These are phyloP conservation scores for Trogon surrucura DNA, from an alignment of 2,113 vertebrate species.

Conservation along the genomic window DNA sequence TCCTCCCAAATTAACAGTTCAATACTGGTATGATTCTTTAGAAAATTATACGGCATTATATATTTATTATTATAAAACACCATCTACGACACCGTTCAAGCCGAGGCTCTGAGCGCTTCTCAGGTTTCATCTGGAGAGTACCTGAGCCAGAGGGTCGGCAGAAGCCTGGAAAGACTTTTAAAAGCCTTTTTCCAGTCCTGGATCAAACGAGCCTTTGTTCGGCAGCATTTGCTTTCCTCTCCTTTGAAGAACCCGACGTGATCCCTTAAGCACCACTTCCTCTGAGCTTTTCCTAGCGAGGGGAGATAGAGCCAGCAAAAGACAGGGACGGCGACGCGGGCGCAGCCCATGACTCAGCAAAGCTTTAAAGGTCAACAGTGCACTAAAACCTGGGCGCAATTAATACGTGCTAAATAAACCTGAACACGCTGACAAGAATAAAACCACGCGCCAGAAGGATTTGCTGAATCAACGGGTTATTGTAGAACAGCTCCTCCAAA, in stretches of 20 bases:
- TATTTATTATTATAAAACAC: neutral
- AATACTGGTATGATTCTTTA: neutral
- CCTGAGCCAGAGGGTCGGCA: neutral
- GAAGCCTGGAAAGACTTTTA: neutral
- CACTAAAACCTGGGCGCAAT: neutral
- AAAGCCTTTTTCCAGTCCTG: neutral
- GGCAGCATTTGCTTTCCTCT: neutral
- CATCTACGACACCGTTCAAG: neutral
- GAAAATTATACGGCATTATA: neutral
- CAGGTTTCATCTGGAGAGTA: neutral
- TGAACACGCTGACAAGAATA: neutral
- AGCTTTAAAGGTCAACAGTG: neutral
- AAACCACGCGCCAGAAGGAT: neutral
- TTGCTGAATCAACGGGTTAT: neutral
- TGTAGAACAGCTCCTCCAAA: neutral
- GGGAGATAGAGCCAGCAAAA: neutral
- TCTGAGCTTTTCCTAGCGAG: neutral
- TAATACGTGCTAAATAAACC: neutral
- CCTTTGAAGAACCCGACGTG: neutral
- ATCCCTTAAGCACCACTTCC: neutral
- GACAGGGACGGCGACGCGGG: neutral
- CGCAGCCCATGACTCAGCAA: neutral
- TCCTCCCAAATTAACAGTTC: neutral
- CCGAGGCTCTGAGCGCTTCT: neutral
- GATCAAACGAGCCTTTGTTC: neutral